Evolutionary conservation across 2,797 vertebrate species (phyloP).

Genomic region (Chaetophractus vellerosus): DNA sequence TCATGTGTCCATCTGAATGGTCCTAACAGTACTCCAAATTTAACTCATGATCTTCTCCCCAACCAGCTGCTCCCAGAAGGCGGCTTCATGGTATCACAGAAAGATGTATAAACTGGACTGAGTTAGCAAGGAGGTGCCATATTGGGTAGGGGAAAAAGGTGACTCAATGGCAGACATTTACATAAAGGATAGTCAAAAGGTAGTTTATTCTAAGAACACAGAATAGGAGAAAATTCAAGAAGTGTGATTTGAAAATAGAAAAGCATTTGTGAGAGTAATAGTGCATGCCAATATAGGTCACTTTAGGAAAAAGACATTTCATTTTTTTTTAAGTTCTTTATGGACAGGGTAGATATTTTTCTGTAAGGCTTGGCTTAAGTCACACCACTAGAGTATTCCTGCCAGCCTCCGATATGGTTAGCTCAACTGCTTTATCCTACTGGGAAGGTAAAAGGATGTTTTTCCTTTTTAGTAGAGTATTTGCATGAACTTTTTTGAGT

Average conservation of each 20-base stretch:
- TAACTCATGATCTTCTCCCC: background rate
- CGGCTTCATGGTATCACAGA: background rate
- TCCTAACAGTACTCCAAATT: background rate
- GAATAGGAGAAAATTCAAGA: slow-evolving; percentile 44
- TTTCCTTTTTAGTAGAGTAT: slow-evolving; percentile 40
- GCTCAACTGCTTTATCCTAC: background rate
- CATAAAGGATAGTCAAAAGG: background rate
- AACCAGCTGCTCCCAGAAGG: background rate
- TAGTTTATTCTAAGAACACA: background rate
- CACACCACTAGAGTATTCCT: background rate
- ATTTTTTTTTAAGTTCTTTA: slow-evolving; percentile 20
- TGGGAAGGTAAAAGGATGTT: background rate
- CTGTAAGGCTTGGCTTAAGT: background rate
- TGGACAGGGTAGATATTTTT: slow-evolving; percentile 25
- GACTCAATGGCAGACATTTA: background rate
- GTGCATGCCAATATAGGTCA: background rate
- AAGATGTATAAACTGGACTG: background rate
- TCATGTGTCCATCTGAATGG: background rate
- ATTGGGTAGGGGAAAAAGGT: background rate
- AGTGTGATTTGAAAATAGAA: slow-evolving; percentile 14
- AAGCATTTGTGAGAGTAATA: slow-evolving; percentile 12
- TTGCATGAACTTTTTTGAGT: slow-evolving; percentile 19
- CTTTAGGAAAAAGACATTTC: background rate
- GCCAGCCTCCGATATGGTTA: background rate
- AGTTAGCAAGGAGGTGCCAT: background rate